phyloP scores from a whole-genome alignment of 2,113 vertebrate genomes.

The Rousettus leschenaultii region DNA sequence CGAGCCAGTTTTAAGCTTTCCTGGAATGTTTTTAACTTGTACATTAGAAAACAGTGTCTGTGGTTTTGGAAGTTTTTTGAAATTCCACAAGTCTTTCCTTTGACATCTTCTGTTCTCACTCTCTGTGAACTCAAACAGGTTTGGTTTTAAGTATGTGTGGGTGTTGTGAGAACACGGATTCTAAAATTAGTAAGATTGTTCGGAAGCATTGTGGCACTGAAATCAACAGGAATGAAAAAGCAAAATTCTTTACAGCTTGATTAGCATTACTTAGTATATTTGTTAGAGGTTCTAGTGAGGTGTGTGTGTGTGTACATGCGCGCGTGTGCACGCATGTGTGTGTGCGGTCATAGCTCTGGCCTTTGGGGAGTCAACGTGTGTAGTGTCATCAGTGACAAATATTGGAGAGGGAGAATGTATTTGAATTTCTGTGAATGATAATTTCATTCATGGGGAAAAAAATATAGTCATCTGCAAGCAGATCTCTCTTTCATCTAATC shows the following conservation, averaged over 20 bases:
- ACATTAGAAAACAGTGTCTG: background rate
- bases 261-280: background rate
- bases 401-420: background rate
- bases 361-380: background rate
- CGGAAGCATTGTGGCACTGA: background rate
- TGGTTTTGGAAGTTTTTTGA: background rate
- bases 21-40: background rate
- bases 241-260: background rate
- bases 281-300: background rate
- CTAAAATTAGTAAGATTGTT: background rate
- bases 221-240: background rate
- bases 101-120: background rate
- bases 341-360: background rate
- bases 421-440: background rate
- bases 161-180: background rate
- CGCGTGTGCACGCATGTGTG: background rate
- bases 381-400: background rate
- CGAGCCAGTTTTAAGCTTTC: background rate
- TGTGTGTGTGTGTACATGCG: background rate
- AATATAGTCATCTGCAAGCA: background rate
- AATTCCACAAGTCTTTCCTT: background rate
- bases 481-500: background rate
- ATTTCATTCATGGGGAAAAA: background rate
- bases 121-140: background rate
- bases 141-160: background rate